A percentile compares a stretch with the other conserved stretches of the same genome.
Evolutionary conservation across 2,888 invertebrate genomes (phyloP).

Genomic region (Leptinotarsa peninsularis): DNA sequence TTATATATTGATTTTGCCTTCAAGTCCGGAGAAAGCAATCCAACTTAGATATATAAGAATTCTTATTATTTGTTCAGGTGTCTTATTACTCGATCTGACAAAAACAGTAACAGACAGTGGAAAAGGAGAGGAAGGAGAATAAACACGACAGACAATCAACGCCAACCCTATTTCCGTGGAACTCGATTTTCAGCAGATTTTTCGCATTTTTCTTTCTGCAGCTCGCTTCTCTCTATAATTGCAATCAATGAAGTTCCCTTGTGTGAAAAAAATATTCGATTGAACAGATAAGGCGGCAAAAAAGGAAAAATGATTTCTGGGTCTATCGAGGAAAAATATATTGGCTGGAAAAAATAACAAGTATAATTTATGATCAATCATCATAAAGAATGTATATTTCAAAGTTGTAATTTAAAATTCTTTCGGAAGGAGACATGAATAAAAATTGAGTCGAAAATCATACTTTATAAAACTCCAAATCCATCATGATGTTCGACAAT

Average conservation of each 20-base stretch:
- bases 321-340: background rate
- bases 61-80: slow-evolving; percentile 51
- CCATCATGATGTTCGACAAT: too few species aligned
- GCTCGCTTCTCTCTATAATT: slow-evolving; percentile 35
- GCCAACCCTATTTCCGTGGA: slow-evolving; percentile 45
- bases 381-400: too few species aligned
- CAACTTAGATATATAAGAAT: slow-evolving; percentile 37
- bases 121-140: slow-evolving; percentile 47
- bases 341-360: background rate
- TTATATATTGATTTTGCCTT: slow-evolving; percentile 35
- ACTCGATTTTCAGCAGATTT: slow-evolving; percentile 50
- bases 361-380: too few species aligned
- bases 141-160: slow-evolving; percentile 50
- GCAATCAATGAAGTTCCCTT: slow-evolving; percentile 38
- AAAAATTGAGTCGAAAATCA: too few species aligned
- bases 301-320: slow-evolving; percentile 10
- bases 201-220: slow-evolving; percentile 37
- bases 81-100: slow-evolving; percentile 51
- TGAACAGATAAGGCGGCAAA: slow-evolving; percentile 10
- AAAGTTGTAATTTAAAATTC: too few species aligned
- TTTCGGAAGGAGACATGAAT: too few species aligned
- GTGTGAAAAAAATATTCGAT: slow-evolving; percentile 22
- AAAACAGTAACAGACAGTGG: slow-evolving; percentile 46
- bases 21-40: slow-evolving; percentile 33
- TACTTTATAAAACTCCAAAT: too few species aligned